Conservation (phyloP, 2,888 invertebrate genomes). For the Drosophila emarginata region DNA sequence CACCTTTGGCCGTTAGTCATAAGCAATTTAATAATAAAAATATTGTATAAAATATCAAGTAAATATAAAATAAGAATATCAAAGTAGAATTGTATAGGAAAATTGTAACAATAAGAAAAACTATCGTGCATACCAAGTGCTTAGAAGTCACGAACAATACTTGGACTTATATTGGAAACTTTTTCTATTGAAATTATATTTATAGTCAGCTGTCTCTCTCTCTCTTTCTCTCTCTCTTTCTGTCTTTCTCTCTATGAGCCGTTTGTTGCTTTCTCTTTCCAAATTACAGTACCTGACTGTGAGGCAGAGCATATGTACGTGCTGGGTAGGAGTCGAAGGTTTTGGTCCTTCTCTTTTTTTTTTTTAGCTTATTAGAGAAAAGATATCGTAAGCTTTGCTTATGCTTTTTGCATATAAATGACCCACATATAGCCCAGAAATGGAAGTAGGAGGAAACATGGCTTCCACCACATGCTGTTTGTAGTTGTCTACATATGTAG, state of each 20-base stretch:
- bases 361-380: conserved; percentile 59
- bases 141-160: conserved; percentile 35
- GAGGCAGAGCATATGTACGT: conserved; percentile 36
- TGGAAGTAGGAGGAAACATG: not conserved
- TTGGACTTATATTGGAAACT: conserved; percentile 43
- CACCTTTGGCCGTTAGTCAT: not conserved
- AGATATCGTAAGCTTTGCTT: conserved; percentile 60
- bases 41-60: not conserved
- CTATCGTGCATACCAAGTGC: conserved; percentile 16
- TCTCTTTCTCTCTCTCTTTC: not conserved
- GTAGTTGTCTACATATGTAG: not conserved
- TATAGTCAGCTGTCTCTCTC: conserved; percentile 22
- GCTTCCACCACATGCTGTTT: conserved; percentile 1
- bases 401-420: conserved; percentile 76
- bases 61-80: not conserved
- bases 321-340: conserved; percentile 12
- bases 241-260: not conserved
- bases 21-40: conserved; percentile 4
- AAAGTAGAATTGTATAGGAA: conserved; percentile 3
- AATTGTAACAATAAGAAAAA: conserved; percentile 12
- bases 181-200: conserved; percentile 48
- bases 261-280: conserved; percentile 16
- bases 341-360: not conserved
- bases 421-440: conserved; percentile 48
- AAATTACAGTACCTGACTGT: conserved; percentile 43